Conservation (phyloP, 1,140 invertebrate genomes). For the Ceratosolen solmsi region DNA sequence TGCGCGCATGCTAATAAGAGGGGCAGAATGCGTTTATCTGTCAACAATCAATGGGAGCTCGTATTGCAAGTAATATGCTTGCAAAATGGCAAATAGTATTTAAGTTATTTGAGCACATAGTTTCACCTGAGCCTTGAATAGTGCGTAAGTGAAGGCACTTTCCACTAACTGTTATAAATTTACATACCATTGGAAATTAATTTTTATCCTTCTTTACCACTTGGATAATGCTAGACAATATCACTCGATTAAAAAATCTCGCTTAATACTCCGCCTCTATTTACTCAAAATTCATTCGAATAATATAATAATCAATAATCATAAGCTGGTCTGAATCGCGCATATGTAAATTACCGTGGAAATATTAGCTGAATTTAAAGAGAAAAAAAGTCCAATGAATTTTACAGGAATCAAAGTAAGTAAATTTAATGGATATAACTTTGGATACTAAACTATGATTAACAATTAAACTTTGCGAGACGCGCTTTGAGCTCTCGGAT, state of each 20-base stretch:
- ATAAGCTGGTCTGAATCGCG: neutral
- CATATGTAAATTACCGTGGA: neutral
- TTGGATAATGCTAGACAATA: neutral
- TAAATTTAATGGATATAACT: neutral
- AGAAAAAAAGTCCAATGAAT: too few relatives aligned
- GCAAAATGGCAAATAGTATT: neutral
- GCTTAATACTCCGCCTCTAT: neutral
- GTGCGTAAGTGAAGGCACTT: neutral
- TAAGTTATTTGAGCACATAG: neutral
- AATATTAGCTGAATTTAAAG: neutral
- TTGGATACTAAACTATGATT: neutral
- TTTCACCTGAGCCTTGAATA: neutral
- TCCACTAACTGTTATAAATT: neutral
- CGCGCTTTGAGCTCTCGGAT: neutral
- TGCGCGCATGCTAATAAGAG: neutral
- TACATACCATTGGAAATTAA: neutral
- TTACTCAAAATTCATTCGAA: neutral
- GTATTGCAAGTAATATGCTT: neutral
- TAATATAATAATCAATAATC: slow-evolving; percentile 4
- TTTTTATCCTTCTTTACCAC: neutral
- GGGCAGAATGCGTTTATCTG: neutral
- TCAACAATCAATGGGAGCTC: neutral
- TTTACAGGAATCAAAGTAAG: too few relatives aligned
- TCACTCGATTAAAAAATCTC: neutral
- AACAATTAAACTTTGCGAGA: neutral